phyloP scores from a whole-genome alignment of 2,797 vertebrate genomes.

The Melanotaenia parkinsoni region DNA sequence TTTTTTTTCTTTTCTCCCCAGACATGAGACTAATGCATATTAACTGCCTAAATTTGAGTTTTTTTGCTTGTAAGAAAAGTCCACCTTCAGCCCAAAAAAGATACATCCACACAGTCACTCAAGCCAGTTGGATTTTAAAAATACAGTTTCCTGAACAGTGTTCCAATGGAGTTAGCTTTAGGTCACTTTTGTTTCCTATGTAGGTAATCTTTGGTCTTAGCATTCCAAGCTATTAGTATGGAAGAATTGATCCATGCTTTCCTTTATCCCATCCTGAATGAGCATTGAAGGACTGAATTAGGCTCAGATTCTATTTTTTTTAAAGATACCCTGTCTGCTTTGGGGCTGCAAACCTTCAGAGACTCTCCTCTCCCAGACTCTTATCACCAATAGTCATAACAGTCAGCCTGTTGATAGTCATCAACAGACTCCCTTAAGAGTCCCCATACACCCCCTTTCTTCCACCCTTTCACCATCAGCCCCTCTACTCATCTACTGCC shows the following conservation, averaged over 20 bases:
- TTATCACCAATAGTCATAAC: constrained; percentile 86
- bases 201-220: constrained; percentile 28
- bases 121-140: constrained; percentile 4
- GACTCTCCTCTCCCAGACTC: constrained; percentile 74
- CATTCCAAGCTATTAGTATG: constrained; percentile 25
- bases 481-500: constrained; percentile 71
- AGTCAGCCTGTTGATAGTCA: constrained; percentile 83
- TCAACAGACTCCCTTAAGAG: constrained; percentile 80
- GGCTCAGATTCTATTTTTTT: constrained; percentile 50
- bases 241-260: constrained; percentile 41
- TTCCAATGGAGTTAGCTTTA: neutral
- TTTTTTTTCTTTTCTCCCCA: constrained; percentile 51
- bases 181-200: constrained; percentile 25
- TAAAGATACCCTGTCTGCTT: constrained; percentile 75
- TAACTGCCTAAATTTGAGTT: constrained; percentile 56
- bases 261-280: constrained; percentile 25
- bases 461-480: constrained; percentile 47
- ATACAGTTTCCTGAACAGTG: neutral
- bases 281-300: constrained; percentile 33
- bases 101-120: constrained; percentile 36
- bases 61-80: constrained; percentile 29
- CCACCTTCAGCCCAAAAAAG: constrained; percentile 48
- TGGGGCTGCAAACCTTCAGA: constrained; percentile 66
- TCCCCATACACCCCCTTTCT: constrained; percentile 45
- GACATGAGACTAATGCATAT: constrained; percentile 58